These are phyloP conservation scores for Philonicus albiceps DNA, from an alignment of 2,888 invertebrate species.

Conservation along the genomic window DNA sequence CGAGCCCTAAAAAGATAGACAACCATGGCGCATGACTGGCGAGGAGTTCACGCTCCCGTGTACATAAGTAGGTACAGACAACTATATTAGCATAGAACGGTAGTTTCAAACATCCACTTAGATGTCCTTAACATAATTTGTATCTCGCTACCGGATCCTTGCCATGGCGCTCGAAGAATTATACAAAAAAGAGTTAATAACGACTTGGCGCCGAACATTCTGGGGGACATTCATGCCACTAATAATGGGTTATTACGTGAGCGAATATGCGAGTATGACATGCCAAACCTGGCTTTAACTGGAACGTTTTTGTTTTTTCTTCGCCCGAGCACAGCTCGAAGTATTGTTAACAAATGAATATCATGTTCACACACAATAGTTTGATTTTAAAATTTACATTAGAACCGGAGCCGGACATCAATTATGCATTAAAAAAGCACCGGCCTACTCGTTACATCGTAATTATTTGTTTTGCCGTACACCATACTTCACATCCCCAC, in stretches of 20 bases:
- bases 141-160: constrained; percentile 27
- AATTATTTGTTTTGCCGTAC: constrained; percentile 25
- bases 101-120: constrained; percentile 37
- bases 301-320: neutral
- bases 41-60: constrained; percentile 43
- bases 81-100: constrained; percentile 32
- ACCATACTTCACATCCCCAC: neutral
- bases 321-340: constrained; percentile 1
- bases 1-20: constrained; percentile 48
- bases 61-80: constrained; percentile 24
- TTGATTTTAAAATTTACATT: constrained; percentile 38
- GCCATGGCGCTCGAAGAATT: constrained; percentile 17
- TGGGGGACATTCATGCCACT: constrained; percentile 27
- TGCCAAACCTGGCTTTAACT: neutral
- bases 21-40: constrained; percentile 41
- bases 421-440: neutral
- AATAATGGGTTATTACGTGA: constrained; percentile 17
- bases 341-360: constrained; percentile 64
- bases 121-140: constrained; percentile 40
- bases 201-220: constrained; percentile 36
- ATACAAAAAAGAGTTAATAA: constrained; percentile 16
- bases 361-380: constrained; percentile 61
- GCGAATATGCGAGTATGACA: constrained; percentile 10
- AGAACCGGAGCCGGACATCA: neutral
- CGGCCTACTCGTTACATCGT: neutral